A percentile compares a stretch with the other conserved stretches of the same genome.
phyloP scores from a whole-genome alignment of 2,888 invertebrate species.

The Agapetus fuscipes region DNA sequence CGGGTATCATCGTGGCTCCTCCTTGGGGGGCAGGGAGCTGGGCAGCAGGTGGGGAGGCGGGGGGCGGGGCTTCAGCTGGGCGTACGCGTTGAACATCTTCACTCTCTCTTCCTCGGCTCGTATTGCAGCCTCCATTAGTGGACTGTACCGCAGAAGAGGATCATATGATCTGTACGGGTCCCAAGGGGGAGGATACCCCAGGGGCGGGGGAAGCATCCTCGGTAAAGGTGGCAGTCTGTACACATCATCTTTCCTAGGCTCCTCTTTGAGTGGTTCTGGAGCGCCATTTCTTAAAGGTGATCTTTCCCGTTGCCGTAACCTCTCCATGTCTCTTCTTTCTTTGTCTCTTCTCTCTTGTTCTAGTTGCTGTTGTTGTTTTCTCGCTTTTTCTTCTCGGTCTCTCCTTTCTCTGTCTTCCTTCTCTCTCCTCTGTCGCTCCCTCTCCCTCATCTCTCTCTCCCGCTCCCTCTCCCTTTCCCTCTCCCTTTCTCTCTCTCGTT shows the following conservation, averaged over 20 bases:
- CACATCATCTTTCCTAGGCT: slow-evolving; percentile 43
- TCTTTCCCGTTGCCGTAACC: slow-evolving; percentile 56
- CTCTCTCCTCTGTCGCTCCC: slow-evolving; percentile 45
- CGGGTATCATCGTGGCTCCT: slow-evolving; percentile 47
- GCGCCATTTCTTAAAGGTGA: slow-evolving; percentile 68
- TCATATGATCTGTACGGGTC: slow-evolving; percentile 66
- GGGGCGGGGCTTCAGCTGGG: slow-evolving; percentile 44
- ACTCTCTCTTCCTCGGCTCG: slow-evolving; percentile 71
- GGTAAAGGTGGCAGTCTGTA: slow-evolving; percentile 25
- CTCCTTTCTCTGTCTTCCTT: slow-evolving; percentile 51
- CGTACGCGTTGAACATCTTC: slow-evolving; percentile 65
- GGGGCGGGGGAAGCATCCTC: slow-evolving; percentile 36
- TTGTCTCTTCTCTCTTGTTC: slow-evolving; percentile 50
- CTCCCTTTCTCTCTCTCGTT: slow-evolving; percentile 46
- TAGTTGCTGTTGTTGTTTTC: slow-evolving; percentile 34
- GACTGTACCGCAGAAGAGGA: slow-evolving; percentile 66
- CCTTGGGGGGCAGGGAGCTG: slow-evolving; percentile 51
- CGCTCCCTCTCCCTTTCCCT: slow-evolving; percentile 49
- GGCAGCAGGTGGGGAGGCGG: slow-evolving; percentile 37
- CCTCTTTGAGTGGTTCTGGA: slow-evolving; percentile 50
- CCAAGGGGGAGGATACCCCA: slow-evolving; percentile 53
- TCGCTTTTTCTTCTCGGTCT: slow-evolving; percentile 46
- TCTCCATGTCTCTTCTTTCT: slow-evolving; percentile 49
- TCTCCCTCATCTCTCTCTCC: slow-evolving; percentile 40
- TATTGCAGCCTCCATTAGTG: slow-evolving; percentile 68